Conservation (phyloP, 2,113 vertebrate genomes). For the Protomyctophum bolini region DNA sequence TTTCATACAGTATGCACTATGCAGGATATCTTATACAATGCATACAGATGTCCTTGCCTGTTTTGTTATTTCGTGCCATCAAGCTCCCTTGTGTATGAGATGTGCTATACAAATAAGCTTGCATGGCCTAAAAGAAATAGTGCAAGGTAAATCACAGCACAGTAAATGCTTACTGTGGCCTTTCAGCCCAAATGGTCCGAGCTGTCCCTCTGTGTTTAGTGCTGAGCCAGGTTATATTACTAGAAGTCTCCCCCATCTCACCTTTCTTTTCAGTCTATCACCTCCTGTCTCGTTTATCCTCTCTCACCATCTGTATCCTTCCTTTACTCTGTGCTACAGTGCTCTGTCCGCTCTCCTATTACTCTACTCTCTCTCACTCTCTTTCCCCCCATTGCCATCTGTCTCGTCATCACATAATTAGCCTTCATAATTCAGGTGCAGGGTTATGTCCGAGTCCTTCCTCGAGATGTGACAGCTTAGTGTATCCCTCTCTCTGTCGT, state of each 20-base stretch:
- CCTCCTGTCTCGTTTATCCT: constrained; percentile 5
- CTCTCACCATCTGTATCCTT: constrained; percentile 25
- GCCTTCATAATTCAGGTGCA: constrained; percentile 42
- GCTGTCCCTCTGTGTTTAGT: background rate
- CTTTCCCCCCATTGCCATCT: constrained; percentile 31
- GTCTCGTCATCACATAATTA: constrained; percentile 31
- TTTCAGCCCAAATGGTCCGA: background rate
- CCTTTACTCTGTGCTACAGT: background rate
- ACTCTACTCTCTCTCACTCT: constrained; percentile 10
- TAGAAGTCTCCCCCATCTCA: background rate
- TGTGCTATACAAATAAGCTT: no score
- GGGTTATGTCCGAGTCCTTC: constrained; percentile 4
- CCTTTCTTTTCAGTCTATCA: constrained; percentile 23
- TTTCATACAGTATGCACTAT: no score
- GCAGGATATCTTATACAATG: no score
- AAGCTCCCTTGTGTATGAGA: no score
- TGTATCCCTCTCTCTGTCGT: constrained; percentile 11
- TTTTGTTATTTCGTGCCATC: no score
- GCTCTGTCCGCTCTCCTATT: background rate
- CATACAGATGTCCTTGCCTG: no score
- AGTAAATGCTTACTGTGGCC: background rate
- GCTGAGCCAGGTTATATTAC: background rate
- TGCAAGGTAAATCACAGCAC: no score
- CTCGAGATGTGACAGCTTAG: constrained; percentile 7
- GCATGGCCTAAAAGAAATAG: no score